Base-by-base conservation (phyloP, 2,888 invertebrate genomes). In the Heliothis peltigera region DNA sequence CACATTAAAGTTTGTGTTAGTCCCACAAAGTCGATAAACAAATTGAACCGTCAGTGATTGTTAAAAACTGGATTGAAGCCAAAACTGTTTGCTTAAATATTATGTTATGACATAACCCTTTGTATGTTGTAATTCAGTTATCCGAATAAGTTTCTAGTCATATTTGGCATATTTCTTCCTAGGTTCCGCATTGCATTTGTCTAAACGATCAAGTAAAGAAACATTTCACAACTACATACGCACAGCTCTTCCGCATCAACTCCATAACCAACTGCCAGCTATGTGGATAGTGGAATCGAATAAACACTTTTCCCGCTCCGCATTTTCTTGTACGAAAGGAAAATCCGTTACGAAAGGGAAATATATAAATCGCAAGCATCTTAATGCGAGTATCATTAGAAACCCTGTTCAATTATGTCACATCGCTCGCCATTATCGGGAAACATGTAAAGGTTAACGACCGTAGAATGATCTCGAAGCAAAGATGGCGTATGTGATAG, bases 401-500 rank as follows among this genome's bases (percentile, higher is more conserved):
- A 60, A 60, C 53, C 56, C 48, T 53, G 51, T 15, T 57, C 47
- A 55, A 47, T 64, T 64, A 70, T 46, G 51, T 70, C 54, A 55
- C 17, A 21, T 52, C 25, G 25, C 17, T 32, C 18, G 2, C 47
- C 28, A 52, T 55, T 53, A 60, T 54, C 21, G 12, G 8, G 6
- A 57, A 46, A 49, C 44, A 57, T 22, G 52, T 10, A 51, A n/a
- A 70, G 57, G 71, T 56, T 52, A 71, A 70, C n/a, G 55, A 56
- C 47, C 43, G 35, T 25, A 35, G 17, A 70, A 47, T 17, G 19
- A 32, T 56, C 48, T n/a, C 4, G 19, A 53, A 52, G 7, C 12
- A 22, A 70, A 60, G 47, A 71, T 65, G 71, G 65, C 55, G 52
- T 12, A 19, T 1, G 17, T 61, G 60, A 64, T 42, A 19, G 21